These are phyloP conservation scores for Pagetopsis macropterus DNA, from an alignment of 2,797 vertebrate species.

Conservation along the genomic window DNA sequence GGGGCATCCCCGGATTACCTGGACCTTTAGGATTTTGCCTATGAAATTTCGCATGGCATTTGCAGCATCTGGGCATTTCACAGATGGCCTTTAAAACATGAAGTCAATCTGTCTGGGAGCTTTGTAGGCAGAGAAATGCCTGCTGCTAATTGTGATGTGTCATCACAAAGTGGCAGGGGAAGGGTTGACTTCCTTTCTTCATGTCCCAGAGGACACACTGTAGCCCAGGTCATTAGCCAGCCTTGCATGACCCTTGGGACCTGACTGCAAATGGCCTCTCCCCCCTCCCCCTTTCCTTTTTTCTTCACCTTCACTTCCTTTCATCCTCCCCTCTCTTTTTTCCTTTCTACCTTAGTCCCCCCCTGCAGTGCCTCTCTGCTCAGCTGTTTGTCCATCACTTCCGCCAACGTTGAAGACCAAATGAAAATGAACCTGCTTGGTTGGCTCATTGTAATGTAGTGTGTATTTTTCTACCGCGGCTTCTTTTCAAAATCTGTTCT, in stretches of 20 bases:
- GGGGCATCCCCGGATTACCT: background rate
- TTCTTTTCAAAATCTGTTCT: conserved; percentile 6
- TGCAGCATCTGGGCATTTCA: conserved; percentile 39
- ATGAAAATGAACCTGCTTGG: conserved; percentile 17
- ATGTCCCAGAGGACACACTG: conserved; percentile 58
- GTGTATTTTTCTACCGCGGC: conserved; percentile 2
- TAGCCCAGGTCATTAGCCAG: conserved; percentile 64
- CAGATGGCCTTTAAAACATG: conserved; percentile 48
- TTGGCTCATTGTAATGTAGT: conserved; percentile 11
- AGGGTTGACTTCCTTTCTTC: conserved; percentile 51
- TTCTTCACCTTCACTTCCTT: conserved; percentile 27
- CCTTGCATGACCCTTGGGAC: conserved; percentile 49
- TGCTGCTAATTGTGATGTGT: conserved; percentile 70
- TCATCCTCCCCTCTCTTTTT: conserved; percentile 13
- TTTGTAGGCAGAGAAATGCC: conserved; percentile 45
- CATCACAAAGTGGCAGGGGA: conserved; percentile 65
- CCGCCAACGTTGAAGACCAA: conserved; percentile 26
- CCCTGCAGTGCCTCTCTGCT: conserved; percentile 13
- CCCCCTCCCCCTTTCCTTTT: background rate
- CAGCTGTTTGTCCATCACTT: conserved; percentile 31
- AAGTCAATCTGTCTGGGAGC: conserved; percentile 47
- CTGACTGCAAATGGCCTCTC: conserved; percentile 51
- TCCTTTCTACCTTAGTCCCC: conserved; percentile 1
- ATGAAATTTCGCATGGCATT: conserved; percentile 23
- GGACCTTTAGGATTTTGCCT: background rate